These are phyloP conservation scores for Meriones unguiculatus DNA, from an alignment of 2,113 vertebrate species.

Conservation along the genomic window DNA sequence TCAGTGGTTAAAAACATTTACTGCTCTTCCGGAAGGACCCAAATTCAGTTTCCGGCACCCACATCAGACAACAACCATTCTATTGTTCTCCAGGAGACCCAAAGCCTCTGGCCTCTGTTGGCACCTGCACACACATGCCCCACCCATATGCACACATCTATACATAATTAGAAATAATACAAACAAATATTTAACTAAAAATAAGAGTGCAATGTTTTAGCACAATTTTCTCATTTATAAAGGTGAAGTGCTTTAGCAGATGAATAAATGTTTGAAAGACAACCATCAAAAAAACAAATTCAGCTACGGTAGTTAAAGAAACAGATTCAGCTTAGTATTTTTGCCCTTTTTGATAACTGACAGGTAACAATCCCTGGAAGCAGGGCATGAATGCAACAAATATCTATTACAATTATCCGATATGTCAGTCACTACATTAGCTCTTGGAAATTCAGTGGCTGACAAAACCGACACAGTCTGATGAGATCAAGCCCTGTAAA, in stretches of 20 bases:
- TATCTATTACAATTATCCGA: not conserved
- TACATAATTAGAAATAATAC: not conserved
- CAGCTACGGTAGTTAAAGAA: constrained; percentile 14
- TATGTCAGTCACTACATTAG: not conserved
- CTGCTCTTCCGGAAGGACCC: not conserved
- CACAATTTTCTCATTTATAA: not conserved
- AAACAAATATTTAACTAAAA: not conserved
- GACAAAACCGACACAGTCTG: not conserved
- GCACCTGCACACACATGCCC: not conserved
- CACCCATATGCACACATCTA: not conserved
- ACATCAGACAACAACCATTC: not conserved
- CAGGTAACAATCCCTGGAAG: constrained; percentile 1
- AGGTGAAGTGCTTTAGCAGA: not conserved
- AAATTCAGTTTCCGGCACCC: not conserved
- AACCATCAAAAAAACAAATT: not conserved
- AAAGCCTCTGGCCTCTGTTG: not conserved
- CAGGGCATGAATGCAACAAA: not conserved
- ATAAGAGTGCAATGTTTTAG: not conserved
- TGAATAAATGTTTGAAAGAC: not conserved
- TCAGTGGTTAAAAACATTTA: not conserved
- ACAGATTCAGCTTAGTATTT: constrained; percentile 27
- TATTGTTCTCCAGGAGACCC: not conserved
- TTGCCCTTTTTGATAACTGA: constrained; percentile 45
- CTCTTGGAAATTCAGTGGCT: not conserved
- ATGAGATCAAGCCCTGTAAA: not conserved